Percentiles rank a stretch among this genome's conserved stretches.
These are phyloP conservation scores for Prionace glauca DNA, from an alignment of 2,797 vertebrate genomes.

Conservation along the genomic window DNA sequence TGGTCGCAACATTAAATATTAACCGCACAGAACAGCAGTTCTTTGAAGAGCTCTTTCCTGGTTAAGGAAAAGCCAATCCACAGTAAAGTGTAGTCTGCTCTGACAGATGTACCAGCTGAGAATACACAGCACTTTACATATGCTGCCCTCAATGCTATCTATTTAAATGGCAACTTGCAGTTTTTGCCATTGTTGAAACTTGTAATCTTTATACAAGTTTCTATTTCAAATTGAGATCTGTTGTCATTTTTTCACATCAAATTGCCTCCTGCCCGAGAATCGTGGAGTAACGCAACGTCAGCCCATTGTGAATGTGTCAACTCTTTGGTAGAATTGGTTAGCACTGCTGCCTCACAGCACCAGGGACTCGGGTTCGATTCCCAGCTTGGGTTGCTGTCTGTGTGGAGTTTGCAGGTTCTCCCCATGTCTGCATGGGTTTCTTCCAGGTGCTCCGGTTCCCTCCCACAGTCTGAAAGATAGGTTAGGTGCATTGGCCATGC, in stretches of 20 bases:
- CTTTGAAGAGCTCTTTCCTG: not conserved
- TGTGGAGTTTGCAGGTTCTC: no score
- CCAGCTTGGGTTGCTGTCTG: no score
- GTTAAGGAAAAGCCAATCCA: not conserved
- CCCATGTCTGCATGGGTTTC: no score
- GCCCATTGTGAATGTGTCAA: not conserved
- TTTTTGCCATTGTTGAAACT: not conserved
- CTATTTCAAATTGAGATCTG: not conserved
- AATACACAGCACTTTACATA: not conserved
- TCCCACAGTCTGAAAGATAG: no score
- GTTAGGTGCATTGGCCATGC: no score
- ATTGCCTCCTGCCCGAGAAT: not conserved
- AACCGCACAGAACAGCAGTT: not conserved
- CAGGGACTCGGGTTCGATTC: no score
- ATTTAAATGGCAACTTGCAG: no score
- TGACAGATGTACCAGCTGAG: not conserved
- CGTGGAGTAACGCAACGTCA: not conserved
- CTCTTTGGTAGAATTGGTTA: not conserved
- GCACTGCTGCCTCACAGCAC: no score
- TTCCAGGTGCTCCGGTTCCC: no score
- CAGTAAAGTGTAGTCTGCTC: not conserved
- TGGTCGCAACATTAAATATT: not conserved
- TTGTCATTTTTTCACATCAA: not conserved
- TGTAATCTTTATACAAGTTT: not conserved
- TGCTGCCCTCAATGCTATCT: not conserved